These are phyloP conservation scores for Trichonephila clavipes DNA, from an alignment of 1,140 invertebrate genomes.

Conservation along the genomic window DNA sequence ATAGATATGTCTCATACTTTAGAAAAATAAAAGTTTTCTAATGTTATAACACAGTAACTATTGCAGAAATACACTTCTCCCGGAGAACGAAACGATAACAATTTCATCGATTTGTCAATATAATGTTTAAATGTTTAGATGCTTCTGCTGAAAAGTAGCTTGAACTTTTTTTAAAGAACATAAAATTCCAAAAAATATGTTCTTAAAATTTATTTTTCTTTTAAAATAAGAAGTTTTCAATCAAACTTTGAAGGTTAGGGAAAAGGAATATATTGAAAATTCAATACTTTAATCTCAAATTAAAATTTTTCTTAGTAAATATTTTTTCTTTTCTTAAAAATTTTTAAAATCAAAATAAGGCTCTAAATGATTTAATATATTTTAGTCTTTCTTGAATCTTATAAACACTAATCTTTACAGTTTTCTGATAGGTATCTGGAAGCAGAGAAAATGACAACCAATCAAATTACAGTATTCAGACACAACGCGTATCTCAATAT, in stretches of 20 bases:
- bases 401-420: not conserved
- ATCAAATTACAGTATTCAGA: not conserved
- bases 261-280: too few species aligned
- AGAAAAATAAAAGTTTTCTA: not conserved
- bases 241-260: too few species aligned
- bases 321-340: too few species aligned
- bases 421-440: not conserved
- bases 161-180: not conserved
- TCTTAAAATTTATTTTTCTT: too few species aligned
- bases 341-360: too few species aligned
- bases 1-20: not conserved
- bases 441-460: not conserved
- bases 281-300: too few species aligned
- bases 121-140: slow-evolving; percentile 19
- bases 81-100: slow-evolving; percentile 16
- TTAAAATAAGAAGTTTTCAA: too few species aligned
- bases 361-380: too few species aligned
- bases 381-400: not conserved
- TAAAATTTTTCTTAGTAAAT: too few species aligned
- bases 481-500: not conserved
- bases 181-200: too few species aligned
- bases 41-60: not conserved
- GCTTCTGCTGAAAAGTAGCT: not conserved
- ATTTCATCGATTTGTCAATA: slow-evolving; percentile 42
- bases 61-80: not conserved